Percentiles rank a stretch among this genome's conserved stretches.
These are phyloP conservation scores for Helicoverpa zea DNA, from an alignment of 1,140 invertebrate genomes.

Conservation along the genomic window DNA sequence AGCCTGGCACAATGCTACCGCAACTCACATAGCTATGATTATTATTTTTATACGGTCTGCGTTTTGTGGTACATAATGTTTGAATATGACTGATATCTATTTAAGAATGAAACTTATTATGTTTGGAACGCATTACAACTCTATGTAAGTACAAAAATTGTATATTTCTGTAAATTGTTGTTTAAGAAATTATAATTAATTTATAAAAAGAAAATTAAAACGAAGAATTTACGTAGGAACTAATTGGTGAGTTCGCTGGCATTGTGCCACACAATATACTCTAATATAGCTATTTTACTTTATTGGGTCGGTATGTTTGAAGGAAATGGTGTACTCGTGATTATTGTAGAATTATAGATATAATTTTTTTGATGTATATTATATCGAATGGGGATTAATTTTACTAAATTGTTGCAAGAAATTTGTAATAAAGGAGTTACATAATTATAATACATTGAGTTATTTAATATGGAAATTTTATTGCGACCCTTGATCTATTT, in stretches of 20 bases:
- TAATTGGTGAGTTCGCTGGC: conserved; percentile 45
- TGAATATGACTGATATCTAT: conserved; percentile 31
- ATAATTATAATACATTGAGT: conserved; percentile 61
- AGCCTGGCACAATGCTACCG: conserved; percentile 42
- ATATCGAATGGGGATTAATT: conserved; percentile 52
- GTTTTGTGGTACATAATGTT: conserved; percentile 38
- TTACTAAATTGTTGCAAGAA: conserved; percentile 57
- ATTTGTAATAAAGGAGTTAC: conserved; percentile 58
- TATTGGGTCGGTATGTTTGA: conserved; percentile 50
- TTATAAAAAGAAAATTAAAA: conserved; percentile 23
- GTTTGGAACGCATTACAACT: conserved; percentile 22
- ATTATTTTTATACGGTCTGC: conserved; percentile 11
- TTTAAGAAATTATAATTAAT: conserved; percentile 9
- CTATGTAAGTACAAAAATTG: conserved; percentile 41
- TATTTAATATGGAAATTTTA: conserved; percentile 48
- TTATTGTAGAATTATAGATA: conserved; percentile 55
- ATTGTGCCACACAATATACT: conserved; percentile 48
- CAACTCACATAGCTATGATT: conserved; percentile 37
- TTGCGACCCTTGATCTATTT: not conserved
- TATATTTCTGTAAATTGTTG: conserved; percentile 27
- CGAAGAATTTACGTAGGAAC: conserved; percentile 11
- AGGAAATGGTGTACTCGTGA: conserved; percentile 53
- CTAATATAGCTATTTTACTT: conserved; percentile 51
- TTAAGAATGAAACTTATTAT: conserved; percentile 29
- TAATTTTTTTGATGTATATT: conserved; percentile 57